Evolutionary conservation across 2,113 vertebrate species (phyloP), one percentile per base, ranked within the genome.

Genomic region (Piprites chloris): DNA sequence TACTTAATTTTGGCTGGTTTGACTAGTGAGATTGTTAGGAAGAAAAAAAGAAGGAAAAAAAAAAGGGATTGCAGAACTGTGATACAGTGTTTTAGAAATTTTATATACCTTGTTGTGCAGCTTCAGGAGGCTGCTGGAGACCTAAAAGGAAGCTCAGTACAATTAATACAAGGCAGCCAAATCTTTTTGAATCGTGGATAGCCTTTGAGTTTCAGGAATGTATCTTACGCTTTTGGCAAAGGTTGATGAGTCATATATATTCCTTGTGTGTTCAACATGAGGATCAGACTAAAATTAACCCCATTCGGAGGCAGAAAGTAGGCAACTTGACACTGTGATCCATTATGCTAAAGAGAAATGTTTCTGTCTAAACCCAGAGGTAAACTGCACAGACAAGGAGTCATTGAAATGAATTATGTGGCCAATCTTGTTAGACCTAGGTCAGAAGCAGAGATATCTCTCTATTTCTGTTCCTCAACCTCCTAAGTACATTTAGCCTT

Each of bases 321-420:
- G 95, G 89, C 89, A 95, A 76, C 86, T 96, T 97, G 95, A 97
- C 92, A 96, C 89, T 82, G 53, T 94, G 96, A 96, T 97, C 95
- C 94, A 93, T 96, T 97, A 94, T 97, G 95, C 91, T 91, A 86
- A 97, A 95, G 95, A 93, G 92, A 97, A 96, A 96, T 91, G 88
- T 87, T 97, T 97, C 95, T 93, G 88, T 96, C 95, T 97, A 97
- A 97, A 97, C 87, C 91, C 72, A 96, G 93, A 97, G 93, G 94
- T 96, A 96, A 98, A 97, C 90, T 82, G 87, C 88, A 90, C 62
- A 92, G 93, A 97, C 94, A 97, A 95, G 96, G 95, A 97, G 92
- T 95, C 96, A 97, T 97, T 97, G 93, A 94, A 96, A 96, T 95
- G 93, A 97, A 94, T 97, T 92, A 94, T 95, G 83, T 80, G 94